phyloP scores from a whole-genome alignment of 1,140 invertebrate genomes.

The Tachypleus tridentatus region DNA sequence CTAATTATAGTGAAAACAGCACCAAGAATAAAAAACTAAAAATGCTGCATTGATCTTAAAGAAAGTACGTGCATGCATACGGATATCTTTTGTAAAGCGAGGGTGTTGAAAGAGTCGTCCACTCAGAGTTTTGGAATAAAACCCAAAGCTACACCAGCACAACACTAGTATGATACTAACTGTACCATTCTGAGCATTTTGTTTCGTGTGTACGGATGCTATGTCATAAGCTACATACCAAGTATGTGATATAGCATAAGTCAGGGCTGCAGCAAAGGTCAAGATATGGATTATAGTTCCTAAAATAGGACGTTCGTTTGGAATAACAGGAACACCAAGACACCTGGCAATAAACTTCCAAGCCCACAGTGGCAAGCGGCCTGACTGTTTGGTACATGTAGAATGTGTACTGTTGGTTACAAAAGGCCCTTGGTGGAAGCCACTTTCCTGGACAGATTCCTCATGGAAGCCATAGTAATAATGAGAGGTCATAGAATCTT shows the following conservation, averaged over 20 bases:
- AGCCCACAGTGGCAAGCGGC: constrained; percentile 12
- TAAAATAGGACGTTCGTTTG: constrained; percentile 22
- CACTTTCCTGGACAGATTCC: too few species aligned
- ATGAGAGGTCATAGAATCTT: too few species aligned
- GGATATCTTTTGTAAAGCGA: constrained; percentile 33
- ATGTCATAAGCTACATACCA: constrained; percentile 33
- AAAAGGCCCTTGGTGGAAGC: too few species aligned
- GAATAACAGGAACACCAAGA: constrained; percentile 13
- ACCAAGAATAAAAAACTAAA: constrained; percentile 27
- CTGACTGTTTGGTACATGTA: constrained; percentile 11
- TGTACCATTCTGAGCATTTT: constrained; percentile 30
- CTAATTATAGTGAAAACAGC: constrained; percentile 25
- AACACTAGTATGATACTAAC: constrained; percentile 30
- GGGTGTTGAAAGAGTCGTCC: constrained; percentile 30
- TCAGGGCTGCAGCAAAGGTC: constrained; percentile 25
- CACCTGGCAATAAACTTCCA: constrained; percentile 17
- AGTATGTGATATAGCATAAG: constrained; percentile 18
- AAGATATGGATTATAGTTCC: constrained; percentile 30
- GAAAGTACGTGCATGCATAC: constrained; percentile 35
- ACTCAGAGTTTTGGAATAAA: constrained; percentile 16
- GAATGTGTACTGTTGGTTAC: neutral
- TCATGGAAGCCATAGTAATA: too few species aligned
- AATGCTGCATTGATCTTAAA: constrained; percentile 32
- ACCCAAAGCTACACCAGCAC: constrained; percentile 27
- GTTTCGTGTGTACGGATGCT: constrained; percentile 28